phyloP scores from a whole-genome alignment of 1,140 invertebrate genomes.

The Rhagoletis pomonella region DNA sequence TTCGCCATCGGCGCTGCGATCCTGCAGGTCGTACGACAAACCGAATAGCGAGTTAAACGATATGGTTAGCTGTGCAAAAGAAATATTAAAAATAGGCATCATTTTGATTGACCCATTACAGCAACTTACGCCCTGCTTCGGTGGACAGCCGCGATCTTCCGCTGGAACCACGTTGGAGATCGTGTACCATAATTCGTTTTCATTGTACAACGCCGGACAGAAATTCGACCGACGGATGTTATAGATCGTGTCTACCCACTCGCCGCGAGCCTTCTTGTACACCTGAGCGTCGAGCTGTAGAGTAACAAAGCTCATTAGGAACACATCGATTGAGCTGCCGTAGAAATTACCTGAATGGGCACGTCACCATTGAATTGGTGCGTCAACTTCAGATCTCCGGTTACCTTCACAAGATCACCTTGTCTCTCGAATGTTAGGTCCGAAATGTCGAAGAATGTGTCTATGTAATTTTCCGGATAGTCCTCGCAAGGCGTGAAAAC shows the following conservation, averaged over 20 bases:
- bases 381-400: slow-evolving; percentile 10
- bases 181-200: slow-evolving; percentile 9
- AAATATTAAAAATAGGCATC: too few species aligned
- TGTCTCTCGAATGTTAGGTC: neutral
- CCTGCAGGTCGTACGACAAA: slow-evolving; percentile 17
- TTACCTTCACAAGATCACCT: slow-evolving; percentile 11
- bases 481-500: slow-evolving; percentile 33
- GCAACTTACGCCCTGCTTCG: slow-evolving; percentile 19
- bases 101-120: too few species aligned
- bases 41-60: slow-evolving; percentile 39
- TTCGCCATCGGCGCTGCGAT: slow-evolving; percentile 25
- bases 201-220: neutral
- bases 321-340: neutral
- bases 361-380: neutral
- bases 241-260: slow-evolving; percentile 38
- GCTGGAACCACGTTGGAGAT: neutral
- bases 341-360: slow-evolving; percentile 12
- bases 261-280: neutral
- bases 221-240: slow-evolving; percentile 9
- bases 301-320: neutral
- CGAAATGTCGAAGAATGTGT: slow-evolving; percentile 13
- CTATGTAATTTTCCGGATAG: slow-evolving; percentile 5
- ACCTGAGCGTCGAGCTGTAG: slow-evolving; percentile 7
- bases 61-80: neutral
- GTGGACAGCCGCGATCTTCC: neutral